phyloP scores from a whole-genome alignment of 2,113 vertebrate species.

The Austrofundulus limnaeus region DNA sequence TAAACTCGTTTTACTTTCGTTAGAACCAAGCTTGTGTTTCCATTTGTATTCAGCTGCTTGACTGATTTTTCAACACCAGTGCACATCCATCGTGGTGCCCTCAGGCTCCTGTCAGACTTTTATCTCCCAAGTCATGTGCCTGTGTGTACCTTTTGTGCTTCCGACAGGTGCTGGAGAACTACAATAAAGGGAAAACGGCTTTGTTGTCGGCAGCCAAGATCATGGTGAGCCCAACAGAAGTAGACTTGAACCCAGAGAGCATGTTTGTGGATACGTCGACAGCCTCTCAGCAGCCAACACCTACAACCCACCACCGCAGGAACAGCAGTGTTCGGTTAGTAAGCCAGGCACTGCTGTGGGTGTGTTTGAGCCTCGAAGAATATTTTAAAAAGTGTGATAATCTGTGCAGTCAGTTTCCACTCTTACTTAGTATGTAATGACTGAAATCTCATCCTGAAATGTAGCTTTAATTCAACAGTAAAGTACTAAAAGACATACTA shows the following conservation, averaged over 20 bases:
- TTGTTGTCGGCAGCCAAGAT: constrained; percentile 96
- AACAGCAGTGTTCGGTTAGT: constrained; percentile 92
- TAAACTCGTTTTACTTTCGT: background rate
- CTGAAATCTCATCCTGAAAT: constrained; percentile 12
- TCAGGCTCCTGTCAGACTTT: background rate
- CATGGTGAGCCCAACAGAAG: constrained; percentile 98
- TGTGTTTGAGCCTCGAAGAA: constrained; percentile 32
- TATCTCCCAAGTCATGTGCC: constrained; percentile 30
- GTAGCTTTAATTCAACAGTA: constrained; percentile 26
- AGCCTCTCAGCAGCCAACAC: constrained; percentile 73
- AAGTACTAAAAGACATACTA: constrained; percentile 38
- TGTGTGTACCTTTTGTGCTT: constrained; percentile 48
- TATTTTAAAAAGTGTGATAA: constrained; percentile 11
- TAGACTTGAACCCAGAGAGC: constrained; percentile 94
- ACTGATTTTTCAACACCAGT: background rate
- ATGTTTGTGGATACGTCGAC: constrained; percentile 86
- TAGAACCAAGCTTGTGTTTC: background rate
- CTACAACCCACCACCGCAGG: constrained; percentile 80
- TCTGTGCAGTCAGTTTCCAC: constrained; percentile 29
- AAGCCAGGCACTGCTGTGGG: constrained; percentile 42
- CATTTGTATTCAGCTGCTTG: background rate
- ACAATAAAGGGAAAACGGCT: constrained; percentile 98
- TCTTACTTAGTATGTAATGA: constrained; percentile 1
- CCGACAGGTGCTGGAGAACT: constrained; percentile 94
- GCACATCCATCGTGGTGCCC: background rate